These are phyloP conservation scores for Lophius piscatorius DNA, from an alignment of 2,113 vertebrate species.

Conservation along the genomic window DNA sequence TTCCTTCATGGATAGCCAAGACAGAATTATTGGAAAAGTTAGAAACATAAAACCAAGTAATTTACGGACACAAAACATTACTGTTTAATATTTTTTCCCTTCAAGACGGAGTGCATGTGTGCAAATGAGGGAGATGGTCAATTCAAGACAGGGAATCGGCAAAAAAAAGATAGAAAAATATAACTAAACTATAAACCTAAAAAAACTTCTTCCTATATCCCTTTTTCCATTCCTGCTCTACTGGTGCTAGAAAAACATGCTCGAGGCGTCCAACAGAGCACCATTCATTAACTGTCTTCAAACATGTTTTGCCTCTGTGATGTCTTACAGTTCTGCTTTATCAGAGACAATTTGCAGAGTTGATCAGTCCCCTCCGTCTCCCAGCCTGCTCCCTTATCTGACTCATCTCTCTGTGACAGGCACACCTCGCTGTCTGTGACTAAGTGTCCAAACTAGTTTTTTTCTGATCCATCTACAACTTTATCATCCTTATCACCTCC, in stretches of 20 bases:
- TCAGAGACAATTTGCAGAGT: slow-evolving; percentile 44
- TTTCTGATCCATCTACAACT: slow-evolving; percentile 19
- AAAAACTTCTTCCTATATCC: slow-evolving; percentile 37
- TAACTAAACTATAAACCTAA: slow-evolving; percentile 53
- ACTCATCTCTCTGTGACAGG: slow-evolving; percentile 32
- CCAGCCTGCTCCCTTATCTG: slow-evolving; percentile 28
- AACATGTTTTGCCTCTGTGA: slow-evolving; percentile 59
- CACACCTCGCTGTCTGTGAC: slow-evolving; percentile 6
- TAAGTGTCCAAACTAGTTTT: slow-evolving; percentile 50
- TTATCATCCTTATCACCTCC: slow-evolving; percentile 17
- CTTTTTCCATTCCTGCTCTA: slow-evolving; percentile 25
- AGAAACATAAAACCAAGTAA: slow-evolving; percentile 49
- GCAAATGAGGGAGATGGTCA: slow-evolving; percentile 43
- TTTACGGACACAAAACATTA: slow-evolving; percentile 58
- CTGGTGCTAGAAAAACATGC: slow-evolving; percentile 48
- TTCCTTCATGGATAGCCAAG: slow-evolving; percentile 45
- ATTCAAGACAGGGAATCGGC: slow-evolving; percentile 15
- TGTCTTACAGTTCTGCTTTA: slow-evolving; percentile 47
- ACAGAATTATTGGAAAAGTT: slow-evolving; percentile 44
- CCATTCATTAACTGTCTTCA: slow-evolving; percentile 21
- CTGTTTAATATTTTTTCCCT: slow-evolving; percentile 62
- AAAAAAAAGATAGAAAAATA: slow-evolving; percentile 57
- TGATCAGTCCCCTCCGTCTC: slow-evolving; percentile 40
- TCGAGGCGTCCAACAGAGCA: slow-evolving; percentile 35
- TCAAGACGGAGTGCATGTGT: slow-evolving; percentile 12